Conservation (phyloP, 2,113 vertebrate genomes). For the Microcebus tavaratra region DNA sequence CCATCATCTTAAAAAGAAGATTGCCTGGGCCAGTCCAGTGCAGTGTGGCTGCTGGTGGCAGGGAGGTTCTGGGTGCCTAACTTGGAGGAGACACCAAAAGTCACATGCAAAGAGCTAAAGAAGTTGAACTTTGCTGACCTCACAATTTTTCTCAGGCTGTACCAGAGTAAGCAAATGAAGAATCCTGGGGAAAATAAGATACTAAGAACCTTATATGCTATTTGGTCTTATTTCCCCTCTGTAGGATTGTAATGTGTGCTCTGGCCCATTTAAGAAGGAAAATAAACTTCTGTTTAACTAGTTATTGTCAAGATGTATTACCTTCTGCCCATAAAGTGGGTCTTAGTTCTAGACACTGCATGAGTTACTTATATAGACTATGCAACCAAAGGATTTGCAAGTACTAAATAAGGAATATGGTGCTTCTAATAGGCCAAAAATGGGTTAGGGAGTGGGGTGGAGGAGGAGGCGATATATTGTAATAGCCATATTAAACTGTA, state of each 20-base stretch:
- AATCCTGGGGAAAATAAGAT: not conserved
- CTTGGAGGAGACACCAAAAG: not conserved
- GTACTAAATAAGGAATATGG: constrained; percentile 57
- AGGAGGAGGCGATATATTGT: constrained; percentile 64
- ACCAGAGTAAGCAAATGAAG: not conserved
- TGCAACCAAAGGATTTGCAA: constrained; percentile 58
- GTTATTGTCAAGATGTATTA: constrained; percentile 51
- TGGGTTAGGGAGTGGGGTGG: not conserved
- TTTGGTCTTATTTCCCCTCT: not conserved
- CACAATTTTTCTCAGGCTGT: not conserved
- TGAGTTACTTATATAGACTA: constrained; percentile 1
- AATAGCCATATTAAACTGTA: constrained; percentile 66
- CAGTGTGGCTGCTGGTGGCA: not conserved
- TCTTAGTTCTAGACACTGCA: constrained; percentile 33
- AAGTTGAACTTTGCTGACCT: not conserved
- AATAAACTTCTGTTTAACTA: constrained; percentile 55
- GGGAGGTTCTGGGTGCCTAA: not conserved
- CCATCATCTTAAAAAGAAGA: not conserved
- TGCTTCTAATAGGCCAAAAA: constrained; percentile 53
- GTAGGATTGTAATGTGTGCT: not conserved
- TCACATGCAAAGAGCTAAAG: not conserved
- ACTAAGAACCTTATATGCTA: not conserved
- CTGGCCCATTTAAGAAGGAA: not conserved
- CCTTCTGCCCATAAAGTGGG: not conserved
- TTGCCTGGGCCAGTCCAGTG: not conserved